A percentile compares a stretch with the other conserved stretches of the same genome.
These are phyloP conservation scores for Plectus sambesii DNA, from an alignment of 1,140 invertebrate genomes.

Conservation along the genomic window DNA sequence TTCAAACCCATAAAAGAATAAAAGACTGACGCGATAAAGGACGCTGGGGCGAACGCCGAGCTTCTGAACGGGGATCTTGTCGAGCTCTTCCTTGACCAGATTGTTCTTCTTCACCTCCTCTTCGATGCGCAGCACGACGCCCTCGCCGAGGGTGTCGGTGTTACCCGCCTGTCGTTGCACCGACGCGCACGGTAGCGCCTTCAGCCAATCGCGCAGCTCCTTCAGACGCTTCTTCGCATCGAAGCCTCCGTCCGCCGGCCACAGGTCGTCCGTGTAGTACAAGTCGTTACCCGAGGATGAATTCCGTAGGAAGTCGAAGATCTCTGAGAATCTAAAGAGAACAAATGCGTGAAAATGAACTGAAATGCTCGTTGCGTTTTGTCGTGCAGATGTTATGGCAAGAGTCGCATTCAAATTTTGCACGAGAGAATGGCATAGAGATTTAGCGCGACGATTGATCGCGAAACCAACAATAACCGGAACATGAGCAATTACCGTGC, in stretches of 20 bases:
- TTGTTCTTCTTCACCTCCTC: conserved; percentile 50
- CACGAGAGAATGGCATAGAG: conserved; percentile 46
- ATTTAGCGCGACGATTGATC: conserved; percentile 44
- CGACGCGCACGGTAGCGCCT: conserved; percentile 55
- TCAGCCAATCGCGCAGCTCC: conserved; percentile 60
- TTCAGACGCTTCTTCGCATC: conserved; percentile 48
- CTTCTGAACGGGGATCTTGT: conserved; percentile 18
- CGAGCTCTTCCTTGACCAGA: conserved; percentile 19
- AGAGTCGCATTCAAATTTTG: no score
- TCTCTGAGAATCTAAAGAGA: conserved; percentile 57
- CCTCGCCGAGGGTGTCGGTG: conserved; percentile 57
- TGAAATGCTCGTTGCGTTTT: conserved; percentile 55
- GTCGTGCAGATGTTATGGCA: conserved; percentile 60
- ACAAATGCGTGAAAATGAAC: conserved; percentile 6
- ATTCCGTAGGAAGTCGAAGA: conserved; percentile 55
- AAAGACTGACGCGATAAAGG: conserved; percentile 1
- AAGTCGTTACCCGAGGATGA: conserved; percentile 50
- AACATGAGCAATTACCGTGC: conserved; percentile 60
- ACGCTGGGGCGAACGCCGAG: conserved; percentile 20
- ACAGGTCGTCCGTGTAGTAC: conserved; percentile 59
- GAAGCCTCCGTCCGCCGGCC: conserved; percentile 49
- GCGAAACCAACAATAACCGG: conserved; percentile 58
- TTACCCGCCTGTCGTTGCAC: conserved; percentile 57
- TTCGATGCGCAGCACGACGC: conserved; percentile 57
- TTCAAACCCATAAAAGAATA: conserved; percentile 1